These are phyloP conservation scores for Enteromius paludinosus DNA, from an alignment of 2,797 vertebrate genomes.

Conservation along the genomic window DNA sequence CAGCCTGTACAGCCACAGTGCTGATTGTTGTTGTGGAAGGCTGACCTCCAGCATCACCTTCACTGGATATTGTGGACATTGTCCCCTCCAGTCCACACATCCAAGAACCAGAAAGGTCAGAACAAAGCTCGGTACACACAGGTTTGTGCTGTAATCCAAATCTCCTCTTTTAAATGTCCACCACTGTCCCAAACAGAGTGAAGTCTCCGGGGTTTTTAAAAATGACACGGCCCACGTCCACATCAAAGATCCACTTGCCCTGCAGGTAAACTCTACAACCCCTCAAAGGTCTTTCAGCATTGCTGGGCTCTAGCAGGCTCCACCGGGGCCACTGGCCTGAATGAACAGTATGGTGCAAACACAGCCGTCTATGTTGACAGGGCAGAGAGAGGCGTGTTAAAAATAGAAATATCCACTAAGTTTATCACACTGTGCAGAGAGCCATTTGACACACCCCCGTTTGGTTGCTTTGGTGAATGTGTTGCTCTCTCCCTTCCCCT, in stretches of 20 bases:
- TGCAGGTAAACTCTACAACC: constrained; percentile 26
- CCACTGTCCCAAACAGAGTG: too few relatives aligned
- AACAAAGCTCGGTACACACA: constrained; percentile 7
- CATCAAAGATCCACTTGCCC: constrained; percentile 16
- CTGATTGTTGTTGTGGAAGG: constrained; percentile 86
- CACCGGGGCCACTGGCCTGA: constrained; percentile 48
- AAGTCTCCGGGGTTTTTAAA: too few relatives aligned
- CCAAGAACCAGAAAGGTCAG: constrained; percentile 30
- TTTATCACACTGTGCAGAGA: constrained; percentile 82
- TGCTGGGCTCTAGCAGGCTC: constrained; percentile 41
- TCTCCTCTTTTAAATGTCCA: too few relatives aligned
- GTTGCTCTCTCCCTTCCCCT: constrained; percentile 23
- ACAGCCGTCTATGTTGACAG: constrained; percentile 75
- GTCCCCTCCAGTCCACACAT: constrained; percentile 56
- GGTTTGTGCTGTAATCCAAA: constrained; percentile 31
- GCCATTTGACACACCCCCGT: constrained; percentile 83
- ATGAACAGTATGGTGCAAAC: constrained; percentile 65
- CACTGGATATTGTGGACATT: constrained; percentile 71
- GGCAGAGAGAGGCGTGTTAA: constrained; percentile 84
- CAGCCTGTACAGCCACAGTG: constrained; percentile 88
- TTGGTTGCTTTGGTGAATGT: constrained; percentile 68
- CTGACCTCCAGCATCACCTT: constrained; percentile 64
- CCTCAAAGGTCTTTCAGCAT: constrained; percentile 19
- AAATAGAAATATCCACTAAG: constrained; percentile 87
- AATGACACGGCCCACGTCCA: constrained; percentile 38